phyloP scores from a whole-genome alignment of 2,113 vertebrate genomes.

The Chitala chitala region DNA sequence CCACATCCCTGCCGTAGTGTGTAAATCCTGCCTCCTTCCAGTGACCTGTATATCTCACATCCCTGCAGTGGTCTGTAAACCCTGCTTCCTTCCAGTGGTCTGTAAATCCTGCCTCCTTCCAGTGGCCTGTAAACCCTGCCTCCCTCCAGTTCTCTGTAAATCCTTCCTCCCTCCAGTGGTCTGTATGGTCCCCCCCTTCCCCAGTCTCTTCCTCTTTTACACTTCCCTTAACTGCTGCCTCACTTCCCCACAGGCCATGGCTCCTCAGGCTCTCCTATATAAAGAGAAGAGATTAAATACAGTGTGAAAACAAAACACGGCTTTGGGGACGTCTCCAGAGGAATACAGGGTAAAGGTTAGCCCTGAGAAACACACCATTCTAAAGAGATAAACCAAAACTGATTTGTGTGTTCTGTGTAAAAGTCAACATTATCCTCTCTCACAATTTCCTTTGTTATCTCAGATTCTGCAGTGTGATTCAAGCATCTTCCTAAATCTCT shows the following conservation, averaged over 20 bases:
- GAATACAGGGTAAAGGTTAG: constrained; percentile 46
- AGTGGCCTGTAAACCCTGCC: too few species aligned
- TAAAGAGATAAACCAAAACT: constrained; percentile 43
- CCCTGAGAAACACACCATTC: constrained; percentile 31
- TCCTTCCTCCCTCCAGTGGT: too few species aligned
- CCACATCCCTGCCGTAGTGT: too few species aligned
- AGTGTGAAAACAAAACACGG: constrained; percentile 37
- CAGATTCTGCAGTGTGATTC: constrained; percentile 34
- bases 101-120: too few species aligned
- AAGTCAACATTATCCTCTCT: constrained; percentile 29
- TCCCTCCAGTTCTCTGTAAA: too few species aligned
- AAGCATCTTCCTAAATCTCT: constrained; percentile 12
- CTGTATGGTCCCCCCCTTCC: too few species aligned
- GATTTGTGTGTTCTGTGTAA: constrained; percentile 39
- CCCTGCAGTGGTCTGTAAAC: too few species aligned
- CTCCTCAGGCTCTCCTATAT: constrained; percentile 32
- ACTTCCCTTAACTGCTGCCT: constrained; percentile 43
- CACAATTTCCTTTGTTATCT: constrained; percentile 30
- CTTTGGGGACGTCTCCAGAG: constrained; percentile 37
- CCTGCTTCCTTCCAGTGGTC: too few species aligned
- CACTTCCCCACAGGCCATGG: constrained; percentile 36
- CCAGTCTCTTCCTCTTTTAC: constrained; percentile 29
- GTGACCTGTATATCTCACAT: too few species aligned
- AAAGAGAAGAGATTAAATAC: constrained; percentile 43
- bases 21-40: too few species aligned